Percentiles rank a stretch among this genome's conserved stretches.
phyloP scores from a whole-genome alignment of 2,113 vertebrate genomes.

The Tachysurus vachellii region DNA sequence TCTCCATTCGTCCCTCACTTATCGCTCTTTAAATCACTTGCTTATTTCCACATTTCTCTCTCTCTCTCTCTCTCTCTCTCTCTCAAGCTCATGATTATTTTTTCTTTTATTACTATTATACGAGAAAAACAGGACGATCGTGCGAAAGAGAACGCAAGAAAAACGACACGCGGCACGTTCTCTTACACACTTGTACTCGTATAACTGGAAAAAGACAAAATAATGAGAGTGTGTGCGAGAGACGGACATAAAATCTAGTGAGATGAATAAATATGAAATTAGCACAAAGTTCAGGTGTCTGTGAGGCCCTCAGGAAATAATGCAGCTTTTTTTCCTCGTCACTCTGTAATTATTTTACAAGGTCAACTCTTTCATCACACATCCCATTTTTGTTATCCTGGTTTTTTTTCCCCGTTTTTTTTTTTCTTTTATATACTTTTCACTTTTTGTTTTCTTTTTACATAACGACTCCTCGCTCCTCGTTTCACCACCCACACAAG shows the following conservation, averaged over 20 bases:
- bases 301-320: background rate
- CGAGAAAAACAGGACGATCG: slow-evolving; percentile 49
- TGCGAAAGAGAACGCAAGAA: slow-evolving; percentile 4
- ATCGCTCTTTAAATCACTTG: slow-evolving; percentile 32
- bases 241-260: background rate
- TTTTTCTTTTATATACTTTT: background rate
- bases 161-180: background rate
- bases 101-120: slow-evolving; percentile 30
- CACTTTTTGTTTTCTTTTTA: background rate
- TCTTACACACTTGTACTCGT: slow-evolving; percentile 32
- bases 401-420: background rate
- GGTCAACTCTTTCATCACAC: background rate
- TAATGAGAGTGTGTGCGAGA: background rate
- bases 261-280: background rate
- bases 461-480: background rate
- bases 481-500: background rate
- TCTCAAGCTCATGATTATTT: background rate
- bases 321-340: background rate
- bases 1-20: slow-evolving; percentile 36
- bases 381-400: background rate
- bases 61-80: background rate
- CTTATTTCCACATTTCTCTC: slow-evolving; percentile 6
- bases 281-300: background rate
- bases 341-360: background rate
- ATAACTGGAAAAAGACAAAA: slow-evolving; percentile 9